Base-by-base conservation (phyloP, 1,140 invertebrate genomes). In the Stegodyphus mimosarum region DNA sequence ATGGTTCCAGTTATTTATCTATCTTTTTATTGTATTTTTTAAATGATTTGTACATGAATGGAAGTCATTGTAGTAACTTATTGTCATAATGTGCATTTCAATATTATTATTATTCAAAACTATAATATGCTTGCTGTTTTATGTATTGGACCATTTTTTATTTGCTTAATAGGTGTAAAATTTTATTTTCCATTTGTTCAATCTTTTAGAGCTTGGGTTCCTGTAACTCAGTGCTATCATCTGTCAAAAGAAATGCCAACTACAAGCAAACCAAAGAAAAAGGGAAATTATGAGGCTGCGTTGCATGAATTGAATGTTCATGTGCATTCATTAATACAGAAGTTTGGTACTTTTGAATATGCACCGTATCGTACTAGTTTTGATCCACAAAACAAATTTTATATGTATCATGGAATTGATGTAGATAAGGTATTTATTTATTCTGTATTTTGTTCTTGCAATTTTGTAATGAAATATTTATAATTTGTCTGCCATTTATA, bases 181-280 rank as follows among this genome's bases (percentile, higher is more conserved):
- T 60, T 60, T 60, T 10, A 60, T 60, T 71, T 84, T 72, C 13
- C 2, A 67, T 69, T 11, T 9, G 3, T 69, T 52, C 52, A n/a
- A 69, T 55, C 53, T 87, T 88, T 9, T 87, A 91, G 93, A 87
- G 96, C 96, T 5, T 97, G 96, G 95, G 95, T 98, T 11, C 93
- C 95, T 0, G 92, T 94, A 0, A 94, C 94, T 87, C 95, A 97
- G 90, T 95, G 96, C 87, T 97, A 93, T 89, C 91, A 98, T 18
- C 91, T 93, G 81, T 97, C 95, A 87, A 95, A 94, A 6, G 92
- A 94, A 83, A 91, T 91, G 49, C 94, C 94, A 2, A 91, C 91
- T 5, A 90, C 92, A 6, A 88, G 93, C 7, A 92, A 93, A 74
- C 93, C 93, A 74, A 93, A 93, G 83, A 93, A 93, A 84, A 93